phyloP scores from a whole-genome alignment of 2,113 vertebrate species.

The Bombycilla garrulus region DNA sequence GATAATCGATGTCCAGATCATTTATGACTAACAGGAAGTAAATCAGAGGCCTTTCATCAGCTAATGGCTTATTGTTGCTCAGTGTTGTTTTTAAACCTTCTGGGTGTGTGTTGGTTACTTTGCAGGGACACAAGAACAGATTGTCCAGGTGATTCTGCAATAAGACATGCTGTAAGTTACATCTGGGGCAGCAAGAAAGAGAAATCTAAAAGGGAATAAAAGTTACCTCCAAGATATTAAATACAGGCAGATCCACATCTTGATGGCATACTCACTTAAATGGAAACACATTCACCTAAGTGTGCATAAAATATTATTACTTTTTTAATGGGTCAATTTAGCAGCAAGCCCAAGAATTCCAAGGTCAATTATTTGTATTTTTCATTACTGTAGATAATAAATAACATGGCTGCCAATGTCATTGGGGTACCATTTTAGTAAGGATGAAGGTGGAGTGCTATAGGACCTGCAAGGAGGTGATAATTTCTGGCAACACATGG shows the following conservation, averaged over 20 bases:
- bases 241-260: neutral
- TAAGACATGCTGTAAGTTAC: neutral
- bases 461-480: neutral
- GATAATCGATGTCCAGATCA: neutral
- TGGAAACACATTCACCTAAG: neutral
- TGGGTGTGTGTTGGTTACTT: neutral
- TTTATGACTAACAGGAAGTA: neutral
- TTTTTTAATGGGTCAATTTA: neutral
- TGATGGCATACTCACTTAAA: neutral
- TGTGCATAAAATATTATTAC: neutral
- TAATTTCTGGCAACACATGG: slow-evolving; percentile 9
- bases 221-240: neutral
- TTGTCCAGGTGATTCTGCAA: neutral
- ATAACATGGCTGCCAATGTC: neutral
- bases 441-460: neutral
- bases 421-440: neutral
- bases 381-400: slow-evolving; percentile 8
- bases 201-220: neutral
- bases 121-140: neutral
- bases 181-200: neutral
- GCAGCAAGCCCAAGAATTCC: neutral
- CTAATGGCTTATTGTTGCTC: neutral
- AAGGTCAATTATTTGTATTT: slow-evolving; percentile 25
- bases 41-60: neutral
- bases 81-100: neutral